Evolutionary conservation across 2,113 vertebrate genomes (phyloP).

Genomic region (Balaeniceps rex): DNA sequence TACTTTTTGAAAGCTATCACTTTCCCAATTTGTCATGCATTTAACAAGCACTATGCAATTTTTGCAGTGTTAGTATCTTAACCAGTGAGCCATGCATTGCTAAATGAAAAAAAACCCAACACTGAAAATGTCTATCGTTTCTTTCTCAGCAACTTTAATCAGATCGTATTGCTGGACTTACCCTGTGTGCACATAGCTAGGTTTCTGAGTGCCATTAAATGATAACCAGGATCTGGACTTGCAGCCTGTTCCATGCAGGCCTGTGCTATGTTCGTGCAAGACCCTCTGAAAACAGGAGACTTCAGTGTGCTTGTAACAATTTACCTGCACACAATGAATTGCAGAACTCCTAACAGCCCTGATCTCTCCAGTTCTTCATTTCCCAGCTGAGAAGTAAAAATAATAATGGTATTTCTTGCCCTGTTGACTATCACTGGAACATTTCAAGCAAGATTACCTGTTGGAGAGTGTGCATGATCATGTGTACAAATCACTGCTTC

Average conservation of each 20-base stretch:
- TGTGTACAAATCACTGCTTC: neutral
- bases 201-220: neutral
- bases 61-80: neutral
- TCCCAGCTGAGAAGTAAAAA: neutral
- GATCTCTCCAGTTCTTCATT: neutral
- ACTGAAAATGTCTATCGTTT: neutral
- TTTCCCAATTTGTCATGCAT: neutral
- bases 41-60: neutral
- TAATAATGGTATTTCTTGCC: neutral
- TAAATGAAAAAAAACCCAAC: neutral
- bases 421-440: neutral
- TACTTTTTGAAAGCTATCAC: neutral
- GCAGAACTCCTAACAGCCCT: neutral
- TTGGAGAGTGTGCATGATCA: neutral
- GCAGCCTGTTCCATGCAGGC: neutral
- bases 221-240: neutral
- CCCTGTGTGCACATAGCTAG: neutral
- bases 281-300: neutral
- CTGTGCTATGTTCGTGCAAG: neutral
- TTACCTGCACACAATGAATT: neutral
- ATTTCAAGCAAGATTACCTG: neutral
- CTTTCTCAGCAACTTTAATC: neutral
- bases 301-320: neutral
- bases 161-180: neutral
- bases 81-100: neutral